Conservation (phyloP, 2,113 vertebrate species). For the Castor canadensis region DNA sequence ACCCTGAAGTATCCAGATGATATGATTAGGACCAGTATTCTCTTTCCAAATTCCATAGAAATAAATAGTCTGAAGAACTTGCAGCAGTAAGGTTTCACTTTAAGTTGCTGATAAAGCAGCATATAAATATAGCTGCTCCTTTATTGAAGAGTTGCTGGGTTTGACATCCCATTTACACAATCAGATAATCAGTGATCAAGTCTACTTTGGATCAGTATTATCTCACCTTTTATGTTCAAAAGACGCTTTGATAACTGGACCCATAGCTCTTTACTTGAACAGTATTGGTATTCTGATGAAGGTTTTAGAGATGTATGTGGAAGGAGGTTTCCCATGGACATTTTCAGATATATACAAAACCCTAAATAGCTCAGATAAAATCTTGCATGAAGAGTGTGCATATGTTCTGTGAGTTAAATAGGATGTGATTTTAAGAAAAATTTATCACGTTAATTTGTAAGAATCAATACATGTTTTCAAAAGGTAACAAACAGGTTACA, state of each 20-base stretch:
- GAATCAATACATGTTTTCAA: neutral
- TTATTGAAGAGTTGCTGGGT: neutral
- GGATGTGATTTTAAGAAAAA: neutral
- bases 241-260: neutral
- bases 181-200: neutral
- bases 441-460: neutral
- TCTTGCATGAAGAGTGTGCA: neutral
- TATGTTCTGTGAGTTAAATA: neutral
- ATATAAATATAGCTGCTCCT: neutral
- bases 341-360: slow-evolving; percentile 2
- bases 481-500: neutral
- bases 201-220: neutral
- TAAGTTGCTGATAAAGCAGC: neutral
- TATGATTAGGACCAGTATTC: neutral
- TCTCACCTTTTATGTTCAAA: neutral
- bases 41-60: slow-evolving; percentile 11
- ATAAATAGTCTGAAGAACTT: neutral
- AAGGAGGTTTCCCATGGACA: neutral
- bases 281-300: neutral
- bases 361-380: neutral
- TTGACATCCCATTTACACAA: neutral
- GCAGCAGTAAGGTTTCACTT: neutral
- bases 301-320: neutral
- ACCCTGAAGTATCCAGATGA: neutral
- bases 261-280: neutral